Base-by-base conservation (phyloP, 2,113 vertebrate species). In the Tringa solitaria region DNA sequence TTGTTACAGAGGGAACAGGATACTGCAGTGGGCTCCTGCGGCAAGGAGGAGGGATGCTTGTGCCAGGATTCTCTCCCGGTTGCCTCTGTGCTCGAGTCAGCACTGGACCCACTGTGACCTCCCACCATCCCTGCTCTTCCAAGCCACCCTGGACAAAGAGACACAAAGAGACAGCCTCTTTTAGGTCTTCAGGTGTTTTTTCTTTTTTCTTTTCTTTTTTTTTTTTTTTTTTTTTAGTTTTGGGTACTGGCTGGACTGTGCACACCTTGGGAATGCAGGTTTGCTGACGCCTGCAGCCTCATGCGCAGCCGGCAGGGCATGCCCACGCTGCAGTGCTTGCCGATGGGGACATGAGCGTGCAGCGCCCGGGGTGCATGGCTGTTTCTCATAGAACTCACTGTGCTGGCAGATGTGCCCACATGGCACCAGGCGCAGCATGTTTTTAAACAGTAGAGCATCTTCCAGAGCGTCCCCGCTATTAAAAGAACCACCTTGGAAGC, bases 291-390 rank as follows among this genome's bases (percentile, higher is more conserved):
- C 32, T 32, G 26, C 45, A 24, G 59, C 53, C 15, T 23, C 24
- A 5, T 12, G 24, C 4, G 6, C 20, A 53, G 46, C 33, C 8
- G 37, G 48, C 79, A 70, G 32, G 39, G 37, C 37, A 21, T 30
- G 41, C 30, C 64, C 7, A 2, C 0, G 0, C 12, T 5, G 53
- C 2, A 2, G 1, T 9, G 46, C 35, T 20, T 22, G 48, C 24
- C 5, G 16, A 9, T 27, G 41, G 37, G 37, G 21, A 56, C 2
- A 8, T 0, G 9, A 51, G 12, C 1, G 2, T 45, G 33, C 30
- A 12, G 12, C 0, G 0, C 14, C 16, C 0, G 0, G 16, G 5
- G 20, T 8, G 4, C 14, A 2, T 5, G 11, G 28, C 35, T 61
- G 63, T 32, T 12, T 6, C 35, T 68, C 39, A 56, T 32, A 54